Percentiles rank a stretch among this genome's conserved stretches.
Conservation (phyloP, 2,888 invertebrate genomes). For the Limulus polyphemus region DNA sequence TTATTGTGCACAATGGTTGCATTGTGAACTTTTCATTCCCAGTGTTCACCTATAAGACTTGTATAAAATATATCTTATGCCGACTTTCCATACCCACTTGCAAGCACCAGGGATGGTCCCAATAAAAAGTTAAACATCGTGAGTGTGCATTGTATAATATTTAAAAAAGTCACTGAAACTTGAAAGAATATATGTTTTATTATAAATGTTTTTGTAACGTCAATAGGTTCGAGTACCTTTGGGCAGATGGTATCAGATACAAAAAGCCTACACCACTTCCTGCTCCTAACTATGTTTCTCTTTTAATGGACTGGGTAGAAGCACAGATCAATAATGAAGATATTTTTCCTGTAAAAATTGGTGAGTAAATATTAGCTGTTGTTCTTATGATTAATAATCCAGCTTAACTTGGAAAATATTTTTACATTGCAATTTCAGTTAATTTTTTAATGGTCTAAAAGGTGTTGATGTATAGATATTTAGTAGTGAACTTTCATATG, state of each 20-base stretch:
- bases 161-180: neutral
- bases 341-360: conserved; percentile 67
- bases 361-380: conserved; percentile 36
- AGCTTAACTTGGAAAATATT: no score
- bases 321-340: conserved; percentile 75
- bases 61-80: no score
- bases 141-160: neutral
- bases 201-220: neutral
- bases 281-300: conserved; percentile 66
- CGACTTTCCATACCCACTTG: no score
- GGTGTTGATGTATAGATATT: no score
- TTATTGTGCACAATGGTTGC: no score
- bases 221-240: conserved; percentile 62
- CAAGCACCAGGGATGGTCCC: no score
- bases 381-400: neutral
- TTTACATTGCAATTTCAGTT: neutral
- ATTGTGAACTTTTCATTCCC: no score
- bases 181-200: neutral
- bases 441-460: no score
- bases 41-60: no score
- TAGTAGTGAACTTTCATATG: no score
- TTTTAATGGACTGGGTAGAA: conserved; percentile 86
- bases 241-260: conserved; percentile 72
- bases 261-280: conserved; percentile 61
- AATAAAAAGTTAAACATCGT: no score